phyloP scores from a whole-genome alignment of 2,113 vertebrate species.

The Petromus typicus region DNA sequence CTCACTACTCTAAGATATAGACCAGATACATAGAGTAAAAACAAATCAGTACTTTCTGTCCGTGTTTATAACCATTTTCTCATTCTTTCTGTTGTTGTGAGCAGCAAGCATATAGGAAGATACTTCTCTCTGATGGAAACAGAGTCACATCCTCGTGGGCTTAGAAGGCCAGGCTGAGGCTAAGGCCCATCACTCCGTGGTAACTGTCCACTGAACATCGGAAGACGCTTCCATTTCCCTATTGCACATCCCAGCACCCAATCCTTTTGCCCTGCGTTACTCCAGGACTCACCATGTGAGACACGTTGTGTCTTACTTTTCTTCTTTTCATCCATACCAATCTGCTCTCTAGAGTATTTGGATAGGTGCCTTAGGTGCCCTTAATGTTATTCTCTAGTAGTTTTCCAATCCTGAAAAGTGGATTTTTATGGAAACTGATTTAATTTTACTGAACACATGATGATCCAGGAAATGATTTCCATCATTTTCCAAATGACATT shows the following conservation, averaged over 20 bases:
- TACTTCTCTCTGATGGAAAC: neutral
- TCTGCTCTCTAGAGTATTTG: neutral
- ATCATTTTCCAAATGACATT: neutral
- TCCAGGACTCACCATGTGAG: neutral
- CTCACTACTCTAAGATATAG: neutral
- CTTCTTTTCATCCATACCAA: neutral
- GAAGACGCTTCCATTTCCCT: neutral
- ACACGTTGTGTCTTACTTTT: neutral
- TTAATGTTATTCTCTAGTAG: neutral
- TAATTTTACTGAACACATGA: neutral
- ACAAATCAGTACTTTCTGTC: neutral
- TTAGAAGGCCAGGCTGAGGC: neutral
- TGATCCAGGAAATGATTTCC: neutral
- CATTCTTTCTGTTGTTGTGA: neutral
- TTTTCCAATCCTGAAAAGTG: neutral
- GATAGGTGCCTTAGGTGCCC: rapidly evolving
- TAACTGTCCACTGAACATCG: neutral
- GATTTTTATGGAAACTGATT: neutral
- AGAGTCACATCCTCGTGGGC: neutral
- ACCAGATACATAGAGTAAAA: neutral
- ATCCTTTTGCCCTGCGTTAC: neutral
- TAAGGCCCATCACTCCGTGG: neutral
- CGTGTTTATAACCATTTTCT: neutral
- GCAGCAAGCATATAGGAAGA: neutral
- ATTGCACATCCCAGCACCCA: too few species aligned